These are phyloP conservation scores for Malacoraja senta DNA, from an alignment of 2,797 vertebrate species.

Conservation along the genomic window DNA sequence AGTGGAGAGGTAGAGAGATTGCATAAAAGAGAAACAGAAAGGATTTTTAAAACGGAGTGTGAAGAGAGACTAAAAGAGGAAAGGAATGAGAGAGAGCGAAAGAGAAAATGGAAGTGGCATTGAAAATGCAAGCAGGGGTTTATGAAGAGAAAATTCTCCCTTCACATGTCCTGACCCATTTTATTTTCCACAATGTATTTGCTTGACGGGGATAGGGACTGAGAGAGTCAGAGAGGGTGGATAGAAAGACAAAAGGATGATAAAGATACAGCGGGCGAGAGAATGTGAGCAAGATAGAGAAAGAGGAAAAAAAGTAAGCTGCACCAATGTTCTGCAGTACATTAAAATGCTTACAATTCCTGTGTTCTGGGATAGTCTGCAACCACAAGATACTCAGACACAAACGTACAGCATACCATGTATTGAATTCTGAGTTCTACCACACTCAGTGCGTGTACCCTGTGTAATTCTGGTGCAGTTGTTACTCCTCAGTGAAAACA, in stretches of 20 bases:
- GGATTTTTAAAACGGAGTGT: too few relatives aligned
- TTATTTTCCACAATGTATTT: too few relatives aligned
- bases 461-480: neutral
- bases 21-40: too few relatives aligned
- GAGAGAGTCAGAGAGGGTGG: neutral
- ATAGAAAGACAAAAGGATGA: neutral
- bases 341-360: neutral
- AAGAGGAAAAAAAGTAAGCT: neutral
- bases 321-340: neutral
- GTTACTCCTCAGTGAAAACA: neutral
- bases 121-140: neutral
- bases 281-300: neutral
- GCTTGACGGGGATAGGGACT: too few relatives aligned
- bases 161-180: neutral
- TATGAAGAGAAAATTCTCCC: neutral
- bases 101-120: neutral
- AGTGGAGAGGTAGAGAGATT: too few relatives aligned
- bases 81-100: neutral
- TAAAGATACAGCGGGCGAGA: neutral
- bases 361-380: neutral
- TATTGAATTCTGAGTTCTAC: neutral
- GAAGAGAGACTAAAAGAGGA: too few relatives aligned
- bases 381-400: neutral
- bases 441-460: neutral
- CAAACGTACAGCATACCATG: too few relatives aligned